Base-by-base conservation (phyloP, 2,797 vertebrate genomes). In the Pelobates cultripes region DNA sequence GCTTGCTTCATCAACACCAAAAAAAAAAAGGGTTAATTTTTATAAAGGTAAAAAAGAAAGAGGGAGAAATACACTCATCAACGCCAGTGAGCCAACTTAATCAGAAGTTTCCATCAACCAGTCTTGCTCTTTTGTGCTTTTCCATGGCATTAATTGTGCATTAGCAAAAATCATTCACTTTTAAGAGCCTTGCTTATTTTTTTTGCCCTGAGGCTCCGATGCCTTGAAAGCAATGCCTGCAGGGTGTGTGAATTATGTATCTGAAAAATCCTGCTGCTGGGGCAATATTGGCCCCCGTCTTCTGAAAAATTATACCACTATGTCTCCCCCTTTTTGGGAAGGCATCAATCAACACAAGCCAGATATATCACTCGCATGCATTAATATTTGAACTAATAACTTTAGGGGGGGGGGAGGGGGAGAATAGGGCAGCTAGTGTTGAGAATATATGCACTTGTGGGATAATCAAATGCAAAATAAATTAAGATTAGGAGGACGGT, bases 221-320 rank as follows among this genome's bases (percentile, higher is more conserved):
- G 97, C 97, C 97, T 99, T 99, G 98, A 99, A 99, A 99, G 98
- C 97, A 96, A 84, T 99, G 97, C 97, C 98, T 99, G 96, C 95
- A 97, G 97, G 98, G 98, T 96, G 97, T 99, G 97, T 99, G 98
- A 99, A 99, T 99, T 99, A 99, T 99, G 98, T 97, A 99, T 99
- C 97, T 98, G 95, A 98, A 98, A 99, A 99, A 97, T 95, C 98
- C 97, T 97, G 96, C 94, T 94, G 94, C 95, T 92, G 95, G 95
- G 95, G 95, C 96, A 96, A 94, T 93, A 94, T 96, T 96, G 95
- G 96, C 97, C 96, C 93, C 93, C 94, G 94, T 94, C 94, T 96
- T 95, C 96, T 96, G 95, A 95, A 98, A 97, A 97, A 96, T 96
- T 96, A 96, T 96, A 95, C 93, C 91, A 91, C 92, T 94, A 95